Conservation (phyloP, 2,113 vertebrate species). For the Mustela nigripes region DNA sequence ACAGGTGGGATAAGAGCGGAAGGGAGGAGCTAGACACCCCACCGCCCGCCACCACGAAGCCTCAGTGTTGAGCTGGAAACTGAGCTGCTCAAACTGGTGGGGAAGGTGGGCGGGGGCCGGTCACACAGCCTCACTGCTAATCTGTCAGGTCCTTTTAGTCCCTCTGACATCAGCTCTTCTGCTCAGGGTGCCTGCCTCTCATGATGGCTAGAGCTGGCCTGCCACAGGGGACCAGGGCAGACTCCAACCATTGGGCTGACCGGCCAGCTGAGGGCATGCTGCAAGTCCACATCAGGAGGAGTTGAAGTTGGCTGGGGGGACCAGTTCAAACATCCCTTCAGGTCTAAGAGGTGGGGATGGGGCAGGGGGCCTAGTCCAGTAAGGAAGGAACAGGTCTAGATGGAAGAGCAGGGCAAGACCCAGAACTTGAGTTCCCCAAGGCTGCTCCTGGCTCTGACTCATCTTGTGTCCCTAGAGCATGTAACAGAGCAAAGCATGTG, state of each 20-base stretch:
- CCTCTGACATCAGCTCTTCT: not conserved
- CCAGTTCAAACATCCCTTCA: not conserved
- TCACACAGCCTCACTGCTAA: not conserved
- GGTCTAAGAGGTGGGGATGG: not conserved
- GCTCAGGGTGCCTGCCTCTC: not conserved
- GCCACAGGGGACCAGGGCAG: not conserved
- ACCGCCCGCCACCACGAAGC: too few species aligned
- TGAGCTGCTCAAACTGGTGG: not conserved
- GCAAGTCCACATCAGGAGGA: not conserved
- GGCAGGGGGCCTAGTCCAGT: not conserved
- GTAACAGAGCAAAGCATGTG: slow-evolving; percentile 43
- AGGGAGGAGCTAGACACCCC: not conserved
- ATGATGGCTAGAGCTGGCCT: not conserved
- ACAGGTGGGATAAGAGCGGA: not conserved
- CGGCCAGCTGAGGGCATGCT: not conserved
- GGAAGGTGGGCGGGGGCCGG: not conserved
- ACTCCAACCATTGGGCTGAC: not conserved
- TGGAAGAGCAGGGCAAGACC: not conserved
- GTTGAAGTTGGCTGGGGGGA: not conserved
- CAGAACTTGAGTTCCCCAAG: not conserved
- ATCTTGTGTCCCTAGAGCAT: slow-evolving; percentile 31
- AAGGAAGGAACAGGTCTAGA: not conserved
- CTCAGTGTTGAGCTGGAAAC: not conserved
- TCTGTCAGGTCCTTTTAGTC: not conserved
- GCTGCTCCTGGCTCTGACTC: not conserved